Evolutionary conservation across 2,797 vertebrate species (phyloP).

Genomic region (Alauda arvensis): DNA sequence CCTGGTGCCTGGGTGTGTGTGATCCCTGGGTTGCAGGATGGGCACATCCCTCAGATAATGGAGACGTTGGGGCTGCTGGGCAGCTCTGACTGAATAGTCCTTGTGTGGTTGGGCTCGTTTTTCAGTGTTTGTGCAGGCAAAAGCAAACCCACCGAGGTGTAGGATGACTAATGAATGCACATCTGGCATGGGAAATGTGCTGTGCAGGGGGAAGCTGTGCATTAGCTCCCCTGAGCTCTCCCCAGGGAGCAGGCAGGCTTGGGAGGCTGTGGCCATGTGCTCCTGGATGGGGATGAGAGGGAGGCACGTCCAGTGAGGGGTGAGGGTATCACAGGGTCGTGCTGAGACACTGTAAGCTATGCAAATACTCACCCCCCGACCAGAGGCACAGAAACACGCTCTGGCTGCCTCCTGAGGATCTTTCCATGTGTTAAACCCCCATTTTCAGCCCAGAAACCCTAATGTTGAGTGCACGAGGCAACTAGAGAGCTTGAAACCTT

Average conservation of each 20-base stretch:
- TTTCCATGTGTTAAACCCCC: not conserved
- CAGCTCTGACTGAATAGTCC: not conserved
- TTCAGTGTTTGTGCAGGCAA: not conserved
- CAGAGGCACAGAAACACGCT: not conserved
- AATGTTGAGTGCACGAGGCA: not conserved
- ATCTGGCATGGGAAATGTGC: not conserved
- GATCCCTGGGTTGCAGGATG: not conserved
- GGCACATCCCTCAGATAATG: fast-evolving
- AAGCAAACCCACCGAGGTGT: not conserved
- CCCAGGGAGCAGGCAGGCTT: not conserved
- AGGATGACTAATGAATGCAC: not conserved
- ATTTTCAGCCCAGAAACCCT: not conserved
- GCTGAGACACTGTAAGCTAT: not conserved
- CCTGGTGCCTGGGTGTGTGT: fast-evolving
- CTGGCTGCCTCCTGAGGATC: not conserved
- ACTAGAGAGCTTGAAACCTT: not conserved
- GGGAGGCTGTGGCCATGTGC: not conserved
- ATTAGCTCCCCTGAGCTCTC: not conserved
- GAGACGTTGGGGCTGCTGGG: not conserved
- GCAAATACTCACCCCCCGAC: fast-evolving
- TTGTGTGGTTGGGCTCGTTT: not conserved
- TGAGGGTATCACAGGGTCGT: fast-evolving
- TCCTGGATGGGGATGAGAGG: not conserved
- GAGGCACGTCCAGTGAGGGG: not conserved
- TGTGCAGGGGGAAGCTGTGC: not conserved